Percentiles rank a stretch among this genome's conserved stretches.
These are phyloP conservation scores for Clarias batrachus DNA, from an alignment of 2,113 vertebrate species.

Conservation along the genomic window DNA sequence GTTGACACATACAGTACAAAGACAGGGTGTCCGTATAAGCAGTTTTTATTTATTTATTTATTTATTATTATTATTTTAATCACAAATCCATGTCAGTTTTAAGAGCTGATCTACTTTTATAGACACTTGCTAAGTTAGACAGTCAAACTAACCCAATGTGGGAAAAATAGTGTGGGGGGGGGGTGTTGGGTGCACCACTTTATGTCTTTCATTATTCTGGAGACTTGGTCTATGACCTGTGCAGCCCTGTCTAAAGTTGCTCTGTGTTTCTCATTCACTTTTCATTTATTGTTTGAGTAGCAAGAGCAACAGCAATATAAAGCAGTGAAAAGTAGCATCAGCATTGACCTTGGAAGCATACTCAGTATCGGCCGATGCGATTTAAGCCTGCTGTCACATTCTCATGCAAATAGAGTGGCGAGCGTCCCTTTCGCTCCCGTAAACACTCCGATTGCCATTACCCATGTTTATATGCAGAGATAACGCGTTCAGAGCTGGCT, in stretches of 20 bases:
- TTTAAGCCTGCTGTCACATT: constrained; percentile 47
- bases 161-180: neutral
- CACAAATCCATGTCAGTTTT: too few species aligned
- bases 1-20: too few species aligned
- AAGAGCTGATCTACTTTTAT: neutral
- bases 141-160: neutral
- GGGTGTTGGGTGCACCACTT: too few species aligned
- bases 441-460: constrained; percentile 47
- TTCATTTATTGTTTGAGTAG: neutral
- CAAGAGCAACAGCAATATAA: constrained; percentile 18
- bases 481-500: constrained; percentile 48
- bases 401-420: constrained; percentile 55
- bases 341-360: constrained; percentile 45
- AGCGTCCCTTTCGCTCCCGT: constrained; percentile 28
- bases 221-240: neutral
- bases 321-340: constrained; percentile 26
- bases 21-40: too few species aligned
- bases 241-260: neutral
- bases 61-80: too few species aligned
- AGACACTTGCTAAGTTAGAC: neutral
- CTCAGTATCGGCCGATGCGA: constrained; percentile 8
- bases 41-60: too few species aligned
- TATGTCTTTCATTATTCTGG: neutral
- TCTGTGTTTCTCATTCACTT: neutral
- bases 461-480: constrained; percentile 55